Evolutionary conservation across 2,797 vertebrate genomes (phyloP).

Genomic region (Acanthurus tractus): DNA sequence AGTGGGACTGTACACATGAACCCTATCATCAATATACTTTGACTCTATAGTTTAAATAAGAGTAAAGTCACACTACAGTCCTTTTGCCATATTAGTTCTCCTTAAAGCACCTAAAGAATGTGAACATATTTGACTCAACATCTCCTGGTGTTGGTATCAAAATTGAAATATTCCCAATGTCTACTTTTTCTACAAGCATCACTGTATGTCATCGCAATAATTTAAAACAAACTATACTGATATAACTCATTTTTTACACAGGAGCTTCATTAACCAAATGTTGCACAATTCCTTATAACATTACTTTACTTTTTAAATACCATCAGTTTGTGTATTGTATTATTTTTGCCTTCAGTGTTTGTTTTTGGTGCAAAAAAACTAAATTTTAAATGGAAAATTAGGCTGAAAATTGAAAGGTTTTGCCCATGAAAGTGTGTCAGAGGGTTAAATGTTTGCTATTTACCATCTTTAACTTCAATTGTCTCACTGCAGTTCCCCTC

Average conservation of each 20-base stretch:
- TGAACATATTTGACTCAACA: background rate
- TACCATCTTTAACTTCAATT: conserved; percentile 7
- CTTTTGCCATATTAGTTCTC: background rate
- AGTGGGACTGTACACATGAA: background rate
- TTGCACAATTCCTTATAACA: background rate
- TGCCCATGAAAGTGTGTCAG: background rate
- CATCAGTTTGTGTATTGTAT: no score
- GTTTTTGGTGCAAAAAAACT: no score
- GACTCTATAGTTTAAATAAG: background rate
- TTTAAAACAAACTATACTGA: background rate
- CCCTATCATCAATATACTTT: no score
- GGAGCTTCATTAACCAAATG: background rate
- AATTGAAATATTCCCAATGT: background rate
- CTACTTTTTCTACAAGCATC: background rate
- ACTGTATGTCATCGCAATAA: background rate
- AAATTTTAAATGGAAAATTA: background rate
- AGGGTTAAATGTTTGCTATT: background rate
- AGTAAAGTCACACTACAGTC: background rate
- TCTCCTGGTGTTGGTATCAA: background rate
- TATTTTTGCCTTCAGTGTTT: no score
- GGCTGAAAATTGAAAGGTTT: background rate
- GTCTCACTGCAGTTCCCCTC: conserved; percentile 90
- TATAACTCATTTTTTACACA: background rate
- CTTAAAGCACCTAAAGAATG: background rate
- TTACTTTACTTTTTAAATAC: background rate